Evolutionary conservation across 2,797 vertebrate genomes (phyloP), one percentile per base, ranked within the genome.

Genomic region (Anomalospiza imberbis): DNA sequence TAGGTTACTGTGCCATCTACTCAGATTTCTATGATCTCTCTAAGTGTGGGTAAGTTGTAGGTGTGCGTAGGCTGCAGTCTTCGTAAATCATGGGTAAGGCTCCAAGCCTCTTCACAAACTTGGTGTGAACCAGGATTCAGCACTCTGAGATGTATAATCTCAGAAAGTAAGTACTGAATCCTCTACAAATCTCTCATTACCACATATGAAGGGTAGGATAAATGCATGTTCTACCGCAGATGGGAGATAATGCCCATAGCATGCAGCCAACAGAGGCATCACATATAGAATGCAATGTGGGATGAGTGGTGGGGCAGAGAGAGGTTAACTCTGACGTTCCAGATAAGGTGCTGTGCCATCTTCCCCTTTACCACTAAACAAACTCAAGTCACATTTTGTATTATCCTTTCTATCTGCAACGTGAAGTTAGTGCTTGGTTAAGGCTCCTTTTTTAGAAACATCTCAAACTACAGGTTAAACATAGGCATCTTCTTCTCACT

Each of bases 21-120:
- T 97, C 96, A 94, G 95, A 96, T 93, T 98, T 96, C 81, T 97
- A 42, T 98, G 96, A 97, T 98, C 88, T 98, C 93, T 95, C 87
- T 76, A 93, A 95, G 93, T 94, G 94, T 90, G 97, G 96, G 95
- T 95, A 97, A 96, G 88, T 57, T 89, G 97, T 97, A 97, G 97
- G 97, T 96, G 96, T 97, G 97, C 72, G 96, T 97, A 95, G 97
- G 98, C 95, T 95, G 97, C 70, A 88, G 93, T 44, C 94, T 96
- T 91, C 45, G 81, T 89, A 97, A 97, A 97, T 97, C 96, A 96
- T 63, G 92, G 92, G 77, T 95, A 92, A 71, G 44, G 32, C 93
- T 97, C 95, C 86, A 94, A 97, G 87, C 95, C 93, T 89, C 79
- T 60, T 88, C 94, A 86, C 93, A 97, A 93, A 79, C 97, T 95